Evolutionary conservation across 2,113 vertebrate species (phyloP).

Genomic region (Vicugna pacos): DNA sequence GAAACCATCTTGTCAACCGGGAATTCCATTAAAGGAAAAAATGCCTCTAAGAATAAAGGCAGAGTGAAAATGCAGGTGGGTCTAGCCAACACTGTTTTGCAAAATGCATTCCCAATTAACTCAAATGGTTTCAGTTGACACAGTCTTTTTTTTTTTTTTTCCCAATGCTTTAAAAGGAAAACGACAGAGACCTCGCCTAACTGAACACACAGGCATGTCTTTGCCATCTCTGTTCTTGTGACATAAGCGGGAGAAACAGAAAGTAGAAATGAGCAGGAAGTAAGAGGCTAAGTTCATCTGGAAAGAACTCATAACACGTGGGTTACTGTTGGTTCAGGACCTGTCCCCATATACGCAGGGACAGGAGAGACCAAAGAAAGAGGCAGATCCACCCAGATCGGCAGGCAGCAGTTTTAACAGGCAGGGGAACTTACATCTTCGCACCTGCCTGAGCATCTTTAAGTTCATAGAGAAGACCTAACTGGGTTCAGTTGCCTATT

Average conservation of each 20-base stretch:
- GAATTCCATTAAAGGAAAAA: neutral
- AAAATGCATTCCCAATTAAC: neutral
- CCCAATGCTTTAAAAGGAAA: neutral
- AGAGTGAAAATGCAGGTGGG: neutral
- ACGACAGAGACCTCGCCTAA: neutral
- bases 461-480: neutral
- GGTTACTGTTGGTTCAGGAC: neutral
- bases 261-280: no score
- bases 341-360: fast-evolving
- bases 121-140: neutral
- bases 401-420: neutral
- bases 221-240: neutral
- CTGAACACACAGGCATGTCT: fast-evolving
- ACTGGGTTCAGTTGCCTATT: no score
- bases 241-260: neutral
- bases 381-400: neutral
- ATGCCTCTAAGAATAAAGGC: neutral
- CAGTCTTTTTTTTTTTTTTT: no score
- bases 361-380: neutral
- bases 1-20: neutral
- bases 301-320: neutral
- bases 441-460: fast-evolving
- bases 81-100: neutral
- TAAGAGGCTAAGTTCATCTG: neutral
- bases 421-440: neutral